phyloP scores from a whole-genome alignment of 1,140 invertebrate species.

The Aphelenchoides avenae region DNA sequence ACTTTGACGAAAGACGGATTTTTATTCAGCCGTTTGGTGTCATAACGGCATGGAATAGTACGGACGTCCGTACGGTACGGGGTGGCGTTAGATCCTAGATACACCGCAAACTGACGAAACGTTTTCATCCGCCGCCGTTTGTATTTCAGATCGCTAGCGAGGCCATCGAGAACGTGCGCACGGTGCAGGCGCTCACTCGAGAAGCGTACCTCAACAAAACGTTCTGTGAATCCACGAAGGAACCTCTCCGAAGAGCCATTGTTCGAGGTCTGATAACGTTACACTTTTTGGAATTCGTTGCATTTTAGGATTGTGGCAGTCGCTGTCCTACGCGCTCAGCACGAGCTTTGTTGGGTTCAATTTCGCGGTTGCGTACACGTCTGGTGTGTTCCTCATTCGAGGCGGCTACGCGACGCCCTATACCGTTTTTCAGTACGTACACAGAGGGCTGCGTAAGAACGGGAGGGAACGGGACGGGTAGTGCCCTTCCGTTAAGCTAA shows the following conservation, averaged over 20 bases:
- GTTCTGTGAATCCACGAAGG: conserved; percentile 7
- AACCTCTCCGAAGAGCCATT: conserved; percentile 6
- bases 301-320: conserved; percentile 11
- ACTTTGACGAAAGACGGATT: no score
- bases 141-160: conserved; percentile 15
- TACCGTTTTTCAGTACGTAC: conserved; percentile 16
- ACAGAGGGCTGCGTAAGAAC: no score
- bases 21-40: no score
- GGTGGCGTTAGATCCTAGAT: no score
- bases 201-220: conserved; percentile 3
- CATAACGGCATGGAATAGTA: no score
- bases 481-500: no score
- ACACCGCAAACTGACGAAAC: no score
- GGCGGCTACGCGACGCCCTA: conserved; percentile 3
- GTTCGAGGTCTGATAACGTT: conserved; percentile 1
- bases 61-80: no score
- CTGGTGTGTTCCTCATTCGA: conserved; percentile 12
- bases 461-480: no score
- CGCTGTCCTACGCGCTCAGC: conserved; percentile 7
- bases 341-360: conserved; percentile 13
- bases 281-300: neutral
- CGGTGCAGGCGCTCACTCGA: conserved; percentile 16
- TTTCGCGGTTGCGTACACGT: conserved; percentile 6
- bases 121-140: no score
- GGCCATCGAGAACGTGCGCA: conserved; percentile 19